Percentiles rank a stretch among this genome's conserved stretches.
Evolutionary conservation across 2,797 vertebrate genomes (phyloP).

Genomic region (Decapterus maruadsi): DNA sequence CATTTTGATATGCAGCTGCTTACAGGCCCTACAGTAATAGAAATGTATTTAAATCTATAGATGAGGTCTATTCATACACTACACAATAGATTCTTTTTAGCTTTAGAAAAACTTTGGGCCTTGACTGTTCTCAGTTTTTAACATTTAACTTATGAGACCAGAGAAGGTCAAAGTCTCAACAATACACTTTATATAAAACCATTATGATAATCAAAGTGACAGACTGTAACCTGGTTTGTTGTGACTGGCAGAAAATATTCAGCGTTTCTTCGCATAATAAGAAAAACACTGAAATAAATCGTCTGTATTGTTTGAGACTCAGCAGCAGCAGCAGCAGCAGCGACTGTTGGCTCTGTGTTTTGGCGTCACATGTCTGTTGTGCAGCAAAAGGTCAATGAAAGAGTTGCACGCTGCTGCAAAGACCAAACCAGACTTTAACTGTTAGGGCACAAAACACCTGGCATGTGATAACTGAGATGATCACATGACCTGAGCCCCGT

Average conservation of each 20-base stretch:
- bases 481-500: neutral
- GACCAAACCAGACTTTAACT: too few species aligned
- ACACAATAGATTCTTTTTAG: too few species aligned
- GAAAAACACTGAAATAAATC: neutral
- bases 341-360: neutral
- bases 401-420: too few species aligned
- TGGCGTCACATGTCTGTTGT: too few species aligned
- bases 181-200: neutral
- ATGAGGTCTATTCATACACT: too few species aligned
- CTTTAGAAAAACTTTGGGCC: neutral
- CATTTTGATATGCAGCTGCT: neutral
- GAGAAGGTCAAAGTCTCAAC: slow-evolving; percentile 2
- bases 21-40: too few species aligned
- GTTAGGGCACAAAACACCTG: neutral
- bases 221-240: neutral
- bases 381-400: too few species aligned
- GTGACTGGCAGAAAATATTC: neutral
- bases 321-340: neutral
- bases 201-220: neutral
- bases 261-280: neutral
- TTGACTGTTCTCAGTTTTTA: neutral
- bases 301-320: neutral
- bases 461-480: neutral
- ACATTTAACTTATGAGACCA: neutral
- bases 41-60: too few species aligned